A percentile compares a stretch with the other conserved stretches of the same genome.
These are phyloP conservation scores for Leuciscus waleckii DNA, from an alignment of 2,797 vertebrate genomes.

Conservation along the genomic window DNA sequence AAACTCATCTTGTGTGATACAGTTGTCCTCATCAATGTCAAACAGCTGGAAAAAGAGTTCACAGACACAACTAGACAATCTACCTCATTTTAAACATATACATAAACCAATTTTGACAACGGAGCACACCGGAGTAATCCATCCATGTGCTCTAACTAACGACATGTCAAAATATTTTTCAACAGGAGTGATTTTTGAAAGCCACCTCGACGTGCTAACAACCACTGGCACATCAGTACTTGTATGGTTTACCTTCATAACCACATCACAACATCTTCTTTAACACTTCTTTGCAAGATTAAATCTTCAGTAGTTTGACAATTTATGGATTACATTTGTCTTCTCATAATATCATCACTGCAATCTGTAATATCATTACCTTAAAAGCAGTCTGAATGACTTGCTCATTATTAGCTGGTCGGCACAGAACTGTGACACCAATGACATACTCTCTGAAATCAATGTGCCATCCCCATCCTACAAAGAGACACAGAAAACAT, in stretches of 20 bases:
- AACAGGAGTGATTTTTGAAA: not conserved
- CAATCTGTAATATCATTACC: constrained; percentile 72
- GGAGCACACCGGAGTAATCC: not conserved
- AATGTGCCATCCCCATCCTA: constrained; percentile 92
- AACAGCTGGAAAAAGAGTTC: constrained; percentile 82
- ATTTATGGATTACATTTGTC: too few relatives aligned
- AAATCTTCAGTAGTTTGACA: not conserved
- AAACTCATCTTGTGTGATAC: constrained; percentile 89
- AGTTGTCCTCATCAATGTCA: constrained; percentile 90
- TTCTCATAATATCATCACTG: not conserved
- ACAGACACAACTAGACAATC: constrained; percentile 4
- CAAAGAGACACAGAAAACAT: constrained; percentile 29
- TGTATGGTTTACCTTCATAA: not conserved
- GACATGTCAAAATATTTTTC: too few relatives aligned
- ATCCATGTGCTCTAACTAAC: too few relatives aligned
- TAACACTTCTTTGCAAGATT: not conserved
- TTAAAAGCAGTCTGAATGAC: constrained; percentile 93
- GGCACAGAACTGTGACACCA: constrained; percentile 93
- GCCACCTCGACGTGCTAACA: not conserved
- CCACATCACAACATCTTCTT: not conserved
- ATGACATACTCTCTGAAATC: constrained; percentile 99
- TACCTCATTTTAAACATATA: not conserved
- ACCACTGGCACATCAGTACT: not conserved
- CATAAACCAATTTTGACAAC: not conserved
- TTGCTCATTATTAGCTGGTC: constrained; percentile 93